phyloP scores from a whole-genome alignment of 2,113 vertebrate species.

The Myxocyprinus asiaticus region DNA sequence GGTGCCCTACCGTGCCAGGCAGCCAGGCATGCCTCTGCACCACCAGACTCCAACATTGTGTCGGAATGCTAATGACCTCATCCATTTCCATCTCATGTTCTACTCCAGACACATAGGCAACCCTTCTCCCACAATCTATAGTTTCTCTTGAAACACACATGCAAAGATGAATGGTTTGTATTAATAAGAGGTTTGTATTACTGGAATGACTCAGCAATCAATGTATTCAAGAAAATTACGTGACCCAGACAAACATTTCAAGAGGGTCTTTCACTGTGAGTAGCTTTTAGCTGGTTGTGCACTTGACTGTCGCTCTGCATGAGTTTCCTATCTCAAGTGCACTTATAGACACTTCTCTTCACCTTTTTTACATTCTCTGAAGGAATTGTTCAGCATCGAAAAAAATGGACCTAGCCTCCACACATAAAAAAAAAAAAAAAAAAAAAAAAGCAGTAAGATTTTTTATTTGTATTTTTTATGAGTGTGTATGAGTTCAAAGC shows the following conservation, averaged over 20 bases:
- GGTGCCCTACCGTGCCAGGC: conserved; percentile 55
- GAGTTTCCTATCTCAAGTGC: conserved; percentile 43
- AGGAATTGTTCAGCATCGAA: too few species aligned
- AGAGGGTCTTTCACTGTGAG: background rate
- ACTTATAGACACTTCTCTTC: conserved; percentile 32
- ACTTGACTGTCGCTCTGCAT: conserved; percentile 37
- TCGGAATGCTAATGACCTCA: conserved; percentile 58
- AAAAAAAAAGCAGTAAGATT: too few species aligned
- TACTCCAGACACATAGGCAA: conserved; percentile 31
- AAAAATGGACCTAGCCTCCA: too few species aligned
- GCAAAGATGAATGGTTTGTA: conserved; percentile 3
- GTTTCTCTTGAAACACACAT: background rate
- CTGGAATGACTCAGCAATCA: conserved; percentile 26
- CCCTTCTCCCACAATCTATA: conserved; percentile 3
- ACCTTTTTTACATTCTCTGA: background rate
- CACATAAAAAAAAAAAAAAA: too few species aligned
- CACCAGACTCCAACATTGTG: conserved; percentile 47
- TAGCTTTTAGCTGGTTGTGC: conserved; percentile 25
- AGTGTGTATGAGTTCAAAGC: too few species aligned
- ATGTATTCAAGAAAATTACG: conserved; percentile 17
- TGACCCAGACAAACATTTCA: background rate
- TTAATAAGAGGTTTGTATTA: conserved; percentile 6
- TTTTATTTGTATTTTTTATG: too few species aligned
- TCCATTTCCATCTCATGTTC: conserved; percentile 34
- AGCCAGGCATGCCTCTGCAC: conserved; percentile 51